Evolutionary conservation across 2,888 invertebrate species (phyloP).

Genomic region (Coleophora deauratella): DNA sequence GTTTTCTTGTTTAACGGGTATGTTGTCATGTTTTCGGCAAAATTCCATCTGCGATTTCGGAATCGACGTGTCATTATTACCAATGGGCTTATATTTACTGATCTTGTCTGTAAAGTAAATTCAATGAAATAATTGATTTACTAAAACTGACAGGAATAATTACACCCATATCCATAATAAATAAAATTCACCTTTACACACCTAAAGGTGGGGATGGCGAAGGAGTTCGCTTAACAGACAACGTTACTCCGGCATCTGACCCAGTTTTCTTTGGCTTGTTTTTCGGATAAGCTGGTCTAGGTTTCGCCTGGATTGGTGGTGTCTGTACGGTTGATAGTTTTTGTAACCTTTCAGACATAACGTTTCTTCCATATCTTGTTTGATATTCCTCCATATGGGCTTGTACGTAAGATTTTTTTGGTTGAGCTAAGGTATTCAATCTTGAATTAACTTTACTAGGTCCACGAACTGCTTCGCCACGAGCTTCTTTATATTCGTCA

Average conservation of each 20-base stretch:
- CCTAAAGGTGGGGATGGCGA: conserved; percentile 39
- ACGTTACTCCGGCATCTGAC: conserved; percentile 16
- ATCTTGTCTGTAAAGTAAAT: conserved; percentile 21
- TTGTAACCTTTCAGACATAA: conserved; percentile 36
- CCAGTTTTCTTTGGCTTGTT: conserved; percentile 10
- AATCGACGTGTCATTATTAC: conserved; percentile 22
- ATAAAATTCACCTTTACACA: conserved; percentile 63
- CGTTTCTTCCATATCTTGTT: conserved; percentile 35
- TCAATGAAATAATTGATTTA: too few relatives aligned
- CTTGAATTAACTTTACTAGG: conserved; percentile 44
- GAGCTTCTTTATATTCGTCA: conserved; percentile 57
- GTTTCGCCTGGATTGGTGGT: too few relatives aligned
- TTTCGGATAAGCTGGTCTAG: neutral
- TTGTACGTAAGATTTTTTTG: conserved; percentile 47
- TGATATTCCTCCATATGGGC: conserved; percentile 46
- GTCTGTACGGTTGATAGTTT: conserved; percentile 23
- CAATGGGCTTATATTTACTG: conserved; percentile 23
- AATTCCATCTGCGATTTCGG: conserved; percentile 17
- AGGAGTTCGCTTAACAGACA: conserved; percentile 22
- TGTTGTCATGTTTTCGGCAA: conserved; percentile 12
- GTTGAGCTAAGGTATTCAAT: conserved; percentile 53
- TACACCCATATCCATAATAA: conserved; percentile 6
- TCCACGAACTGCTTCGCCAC: conserved; percentile 62
- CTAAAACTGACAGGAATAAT: too few relatives aligned
- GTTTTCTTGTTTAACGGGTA: conserved; percentile 25